phyloP scores from a whole-genome alignment of 2,888 invertebrate genomes.

The Linyphia triangularis region DNA sequence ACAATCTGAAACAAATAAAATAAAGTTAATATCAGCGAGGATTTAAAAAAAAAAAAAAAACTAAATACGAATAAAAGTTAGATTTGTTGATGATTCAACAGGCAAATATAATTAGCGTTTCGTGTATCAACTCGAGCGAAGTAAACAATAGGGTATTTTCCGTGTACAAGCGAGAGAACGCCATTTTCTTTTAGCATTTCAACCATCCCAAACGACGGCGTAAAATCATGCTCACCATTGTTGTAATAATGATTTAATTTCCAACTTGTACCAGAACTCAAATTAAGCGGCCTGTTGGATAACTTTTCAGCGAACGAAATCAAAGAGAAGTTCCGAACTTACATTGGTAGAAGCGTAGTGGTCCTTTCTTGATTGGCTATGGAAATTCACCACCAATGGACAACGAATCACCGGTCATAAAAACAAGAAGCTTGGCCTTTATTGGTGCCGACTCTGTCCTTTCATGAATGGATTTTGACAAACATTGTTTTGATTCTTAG shows the following conservation, averaged over 20 bases:
- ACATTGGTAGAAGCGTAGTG: conserved; percentile 84
- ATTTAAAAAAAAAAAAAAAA: too few relatives aligned
- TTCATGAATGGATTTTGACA: conserved; percentile 42
- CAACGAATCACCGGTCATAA: conserved; percentile 82
- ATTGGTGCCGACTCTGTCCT: conserved; percentile 71
- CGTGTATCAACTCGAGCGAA: not conserved
- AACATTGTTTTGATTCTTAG: not conserved
- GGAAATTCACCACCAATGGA: conserved; percentile 89
- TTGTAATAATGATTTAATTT: conserved; percentile 15
- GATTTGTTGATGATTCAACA: not conserved
- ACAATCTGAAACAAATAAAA: too few relatives aligned
- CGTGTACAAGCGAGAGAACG: conserved; percentile 24
- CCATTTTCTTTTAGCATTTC: conserved; percentile 60
- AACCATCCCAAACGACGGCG: not conserved
- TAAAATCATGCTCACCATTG: not conserved
- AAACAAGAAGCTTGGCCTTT: conserved; percentile 75
- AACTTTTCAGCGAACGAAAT: conserved; percentile 76
- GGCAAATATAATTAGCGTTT: not conserved
- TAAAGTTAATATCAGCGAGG: too few relatives aligned
- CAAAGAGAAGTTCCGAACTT: conserved; percentile 86
- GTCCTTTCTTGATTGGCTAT: conserved; percentile 89
- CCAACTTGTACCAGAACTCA: conserved; percentile 38
- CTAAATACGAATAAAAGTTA: not conserved
- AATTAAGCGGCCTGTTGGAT: conserved; percentile 68
- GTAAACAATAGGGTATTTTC: not conserved